phyloP scores from a whole-genome alignment of 2,797 vertebrate genomes.

The Dermochelys coriacea region DNA sequence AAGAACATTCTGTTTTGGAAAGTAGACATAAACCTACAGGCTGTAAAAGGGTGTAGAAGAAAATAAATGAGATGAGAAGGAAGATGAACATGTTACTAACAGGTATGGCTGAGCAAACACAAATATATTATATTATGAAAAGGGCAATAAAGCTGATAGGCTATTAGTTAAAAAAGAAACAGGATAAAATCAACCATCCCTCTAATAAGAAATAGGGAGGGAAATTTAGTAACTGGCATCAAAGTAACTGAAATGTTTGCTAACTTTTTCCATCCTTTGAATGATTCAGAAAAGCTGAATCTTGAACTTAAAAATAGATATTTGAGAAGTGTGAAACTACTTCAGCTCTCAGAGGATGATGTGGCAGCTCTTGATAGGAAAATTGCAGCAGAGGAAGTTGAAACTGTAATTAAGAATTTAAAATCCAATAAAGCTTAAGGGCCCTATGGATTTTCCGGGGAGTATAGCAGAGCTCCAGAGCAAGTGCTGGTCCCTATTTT shows the following conservation, averaged over 20 bases:
- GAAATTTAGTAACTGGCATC: not conserved
- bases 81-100: not conserved
- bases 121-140: not conserved
- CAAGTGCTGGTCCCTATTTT: not conserved
- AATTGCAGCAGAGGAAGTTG: not conserved
- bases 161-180: not conserved
- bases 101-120: not conserved
- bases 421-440: not conserved
- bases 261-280: not conserved
- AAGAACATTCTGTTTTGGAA: not conserved
- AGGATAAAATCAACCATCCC: not conserved
- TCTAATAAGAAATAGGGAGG: not conserved
- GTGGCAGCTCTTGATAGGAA: not conserved
- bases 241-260: not conserved
- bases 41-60: not conserved
- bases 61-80: not conserved
- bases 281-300: not conserved
- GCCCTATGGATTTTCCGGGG: not conserved
- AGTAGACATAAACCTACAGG: not conserved
- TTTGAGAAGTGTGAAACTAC: not conserved
- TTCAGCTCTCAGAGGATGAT: not conserved
- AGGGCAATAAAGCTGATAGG: not conserved
- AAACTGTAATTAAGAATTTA: not conserved
- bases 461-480: not conserved
- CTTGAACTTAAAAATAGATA: not conserved